Base-by-base conservation (phyloP, 2,797 vertebrate genomes). In the Mastacembelus armatus region DNA sequence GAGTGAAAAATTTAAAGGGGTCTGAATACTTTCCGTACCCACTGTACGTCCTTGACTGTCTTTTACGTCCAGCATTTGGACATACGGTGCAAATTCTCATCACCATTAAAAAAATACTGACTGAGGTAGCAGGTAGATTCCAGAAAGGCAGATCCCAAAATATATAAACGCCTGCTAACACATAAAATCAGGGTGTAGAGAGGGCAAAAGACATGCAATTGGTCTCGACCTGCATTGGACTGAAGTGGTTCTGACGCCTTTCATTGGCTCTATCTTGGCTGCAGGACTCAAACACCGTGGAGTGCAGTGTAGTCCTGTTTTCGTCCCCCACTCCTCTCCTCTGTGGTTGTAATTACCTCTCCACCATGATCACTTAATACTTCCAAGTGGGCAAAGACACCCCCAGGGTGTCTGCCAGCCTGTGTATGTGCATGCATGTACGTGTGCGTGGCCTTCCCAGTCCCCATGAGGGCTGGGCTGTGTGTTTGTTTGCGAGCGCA, bases 331-430 rank as follows among this genome's bases (percentile, higher is more conserved):
- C 51, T 54, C 40, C 44, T 57, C 45, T 49, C 21, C 70, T 58
- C 43, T 77, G 66, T 76, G 62, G 63, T 78, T 78, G 84, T 91
- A 92, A 92, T 92, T 91, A 91, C 86, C 84, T 84, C 70, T 84
- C 80, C 55, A 76, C 75, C 48, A 22, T 57, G 77, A 87, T 91
- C 77, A 87, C 73, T 85, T 88, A 82, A 87, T 81, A 81, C 83
- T 68, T 84, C 73, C 51, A 51, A 84, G 78, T 86, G 79, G 66
- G 79, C 68, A 80, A 79, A 83, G 66, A 85, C 62, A 78, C 69
- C 82, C 79, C 75, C 38, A 75, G 85, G 75, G 81, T 52, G 22
- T 74, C 45, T 42, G 26, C 2, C 49, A 15, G 30, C 54, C 42
- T 67, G 65, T 10, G 33, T n/a, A n/a, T n/a, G n/a, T n/a, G n/a